phyloP scores from a whole-genome alignment of 2,113 vertebrate species.

The Ictalurus furcatus region DNA sequence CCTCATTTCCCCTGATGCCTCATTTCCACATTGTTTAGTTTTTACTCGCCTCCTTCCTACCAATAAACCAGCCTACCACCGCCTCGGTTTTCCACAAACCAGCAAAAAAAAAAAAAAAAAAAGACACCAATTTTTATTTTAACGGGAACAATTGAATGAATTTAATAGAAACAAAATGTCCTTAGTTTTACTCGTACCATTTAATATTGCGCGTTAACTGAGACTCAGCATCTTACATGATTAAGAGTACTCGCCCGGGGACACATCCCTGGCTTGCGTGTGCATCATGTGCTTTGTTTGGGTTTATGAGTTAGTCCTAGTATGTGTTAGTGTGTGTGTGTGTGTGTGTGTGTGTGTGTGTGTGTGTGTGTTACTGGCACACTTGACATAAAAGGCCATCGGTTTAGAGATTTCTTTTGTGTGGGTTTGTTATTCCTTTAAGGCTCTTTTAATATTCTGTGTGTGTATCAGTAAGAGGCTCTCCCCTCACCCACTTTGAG shows the following conservation, averaged over 20 bases:
- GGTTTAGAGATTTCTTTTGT: background rate
- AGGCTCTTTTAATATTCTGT: background rate
- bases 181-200: background rate
- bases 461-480: background rate
- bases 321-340: background rate
- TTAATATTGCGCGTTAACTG: background rate
- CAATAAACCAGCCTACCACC: background rate
- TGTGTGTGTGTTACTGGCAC: background rate
- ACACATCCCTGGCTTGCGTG: background rate
- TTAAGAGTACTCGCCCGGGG: background rate
- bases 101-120: background rate
- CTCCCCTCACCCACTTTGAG: background rate
- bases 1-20: too few relatives aligned
- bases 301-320: background rate
- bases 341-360: slow-evolving; percentile 2
- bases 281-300: too few relatives aligned
- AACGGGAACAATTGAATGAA: background rate
- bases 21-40: background rate
- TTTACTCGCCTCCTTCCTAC: background rate
- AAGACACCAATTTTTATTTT: background rate
- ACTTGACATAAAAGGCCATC: background rate
- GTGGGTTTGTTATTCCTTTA: background rate
- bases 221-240: background rate
- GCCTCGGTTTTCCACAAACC: background rate
- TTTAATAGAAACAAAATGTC: background rate